Evolutionary conservation across 2,888 invertebrate species (phyloP), one percentile per base, ranked within the genome.

Genomic region (Fragum fragum): DNA sequence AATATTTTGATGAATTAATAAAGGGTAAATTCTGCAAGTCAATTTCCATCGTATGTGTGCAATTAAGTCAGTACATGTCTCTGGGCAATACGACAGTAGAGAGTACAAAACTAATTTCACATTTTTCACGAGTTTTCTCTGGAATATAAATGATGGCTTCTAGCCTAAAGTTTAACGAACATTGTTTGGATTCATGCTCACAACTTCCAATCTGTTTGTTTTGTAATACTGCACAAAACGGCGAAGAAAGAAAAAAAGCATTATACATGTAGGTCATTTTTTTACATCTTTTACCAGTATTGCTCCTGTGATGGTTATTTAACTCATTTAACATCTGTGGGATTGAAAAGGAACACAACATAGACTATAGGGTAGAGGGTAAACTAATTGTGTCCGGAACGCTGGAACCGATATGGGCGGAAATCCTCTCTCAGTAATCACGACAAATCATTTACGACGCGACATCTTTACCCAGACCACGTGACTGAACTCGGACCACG

Each of bases 401-500:
- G 32, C 28, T 16, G 9, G n/a, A n/a, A 61, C n/a, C 32, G 61
- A 32, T 61, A 61, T 32, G 61, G 61, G 32, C 61, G 61, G 61
- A 61, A 61, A 61, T 61, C 61, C 61, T 61, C 32, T 61, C 61
- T 29, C 61, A 6, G 61, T 61, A 61, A 61, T 61, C 61, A 61
- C 61, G 61, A 61, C 57, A 23, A 57, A 57, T 57, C 57, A 57
- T 57, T 57, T 57, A 57, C 16, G 26, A 18, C 57, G 57, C 57
- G 57, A 18, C 57, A 57, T 57, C 57, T 57, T 57, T 14, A 55
- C 23, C 7, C 21, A 26, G 18, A 47, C 47, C 47, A 47, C 47
- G 47, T 47, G 47, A 47, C 14, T 9, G 32, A 9, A 36, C 32
- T 36, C n/a, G n/a, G 9, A 36, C 9, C 32, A 36, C 32, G 32